These are phyloP conservation scores for Gambusia holbrooki DNA, from an alignment of 2,113 vertebrate genomes.

Conservation along the genomic window DNA sequence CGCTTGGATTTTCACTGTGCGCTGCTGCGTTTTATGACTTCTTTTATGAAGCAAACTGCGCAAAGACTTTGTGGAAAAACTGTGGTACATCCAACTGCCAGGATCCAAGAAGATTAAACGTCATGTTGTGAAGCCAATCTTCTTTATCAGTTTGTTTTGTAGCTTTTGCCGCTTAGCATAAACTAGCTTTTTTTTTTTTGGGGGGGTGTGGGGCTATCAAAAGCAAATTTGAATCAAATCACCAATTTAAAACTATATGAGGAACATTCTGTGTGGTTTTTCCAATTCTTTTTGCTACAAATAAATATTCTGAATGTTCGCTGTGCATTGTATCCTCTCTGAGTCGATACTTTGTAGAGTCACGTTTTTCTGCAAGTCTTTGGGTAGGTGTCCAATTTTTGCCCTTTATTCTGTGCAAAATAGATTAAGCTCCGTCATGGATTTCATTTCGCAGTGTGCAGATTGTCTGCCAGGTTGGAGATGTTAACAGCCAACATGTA, in stretches of 20 bases:
- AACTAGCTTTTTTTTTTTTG: slow-evolving; percentile 5
- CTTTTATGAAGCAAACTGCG: slow-evolving; percentile 63
- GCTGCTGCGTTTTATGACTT: slow-evolving; percentile 50
- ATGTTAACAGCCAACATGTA: not conserved
- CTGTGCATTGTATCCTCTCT: not conserved
- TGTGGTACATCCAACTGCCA: slow-evolving; percentile 46
- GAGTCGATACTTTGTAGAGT: too few relatives aligned
- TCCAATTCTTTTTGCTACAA: too few relatives aligned
- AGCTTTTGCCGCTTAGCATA: slow-evolving; percentile 1
- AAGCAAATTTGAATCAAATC: not conserved
- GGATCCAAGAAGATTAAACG: slow-evolving; percentile 20
- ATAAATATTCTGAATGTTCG: too few relatives aligned
- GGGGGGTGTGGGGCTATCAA: not conserved
- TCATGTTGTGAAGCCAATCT: slow-evolving; percentile 2
- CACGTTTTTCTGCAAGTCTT: too few relatives aligned
- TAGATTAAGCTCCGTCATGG: not conserved
- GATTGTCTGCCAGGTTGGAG: too few relatives aligned
- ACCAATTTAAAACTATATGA: too few relatives aligned
- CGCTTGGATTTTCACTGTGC: slow-evolving; percentile 38
- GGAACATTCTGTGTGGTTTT: too few relatives aligned
- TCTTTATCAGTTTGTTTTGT: not conserved
- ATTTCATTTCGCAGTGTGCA: not conserved
- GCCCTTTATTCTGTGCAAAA: not conserved
- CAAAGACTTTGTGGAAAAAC: slow-evolving; percentile 52
- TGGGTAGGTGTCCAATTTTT: not conserved